These are phyloP conservation scores for Hystrix brachyura DNA, from an alignment of 2,113 vertebrate genomes.

Conservation along the genomic window DNA sequence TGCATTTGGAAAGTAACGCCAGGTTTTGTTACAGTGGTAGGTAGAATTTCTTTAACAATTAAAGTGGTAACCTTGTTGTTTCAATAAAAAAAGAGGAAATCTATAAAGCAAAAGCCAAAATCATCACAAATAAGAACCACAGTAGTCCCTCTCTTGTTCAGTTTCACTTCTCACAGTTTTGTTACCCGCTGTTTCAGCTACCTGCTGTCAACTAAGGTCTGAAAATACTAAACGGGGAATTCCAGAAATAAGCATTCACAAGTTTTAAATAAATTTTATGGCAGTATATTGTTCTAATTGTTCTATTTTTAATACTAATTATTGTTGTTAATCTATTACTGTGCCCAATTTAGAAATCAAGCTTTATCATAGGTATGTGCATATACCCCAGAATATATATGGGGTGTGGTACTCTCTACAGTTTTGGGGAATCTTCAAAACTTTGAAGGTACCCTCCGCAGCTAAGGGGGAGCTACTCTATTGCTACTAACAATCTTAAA, in stretches of 20 bases:
- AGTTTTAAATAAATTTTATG: neutral
- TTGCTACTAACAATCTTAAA: neutral
- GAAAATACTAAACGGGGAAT: neutral
- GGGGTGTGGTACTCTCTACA: neutral
- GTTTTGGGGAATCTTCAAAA: neutral
- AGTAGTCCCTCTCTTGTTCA: neutral
- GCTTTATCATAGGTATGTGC: neutral
- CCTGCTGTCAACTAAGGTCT: neutral
- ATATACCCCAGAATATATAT: neutral
- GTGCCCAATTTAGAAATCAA: neutral
- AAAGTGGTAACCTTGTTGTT: neutral
- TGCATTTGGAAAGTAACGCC: neutral
- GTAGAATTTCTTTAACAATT: conserved; percentile 30
- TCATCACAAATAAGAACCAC: conserved; percentile 29
- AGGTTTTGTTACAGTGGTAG: conserved; percentile 14
- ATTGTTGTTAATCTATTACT: neutral
- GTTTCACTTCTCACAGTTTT: neutral
- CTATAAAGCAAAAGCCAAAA: conserved; percentile 50
- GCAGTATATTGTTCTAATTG: neutral
- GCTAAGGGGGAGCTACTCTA: neutral
- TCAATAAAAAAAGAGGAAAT: neutral
- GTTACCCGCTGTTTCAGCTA: neutral
- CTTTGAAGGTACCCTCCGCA: neutral
- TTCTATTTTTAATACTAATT: neutral
- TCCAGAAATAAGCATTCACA: neutral